Percentiles rank a stretch among this genome's conserved stretches.
Conservation (phyloP, 2,888 invertebrate genomes). For the Margaritifera margaritifera region DNA sequence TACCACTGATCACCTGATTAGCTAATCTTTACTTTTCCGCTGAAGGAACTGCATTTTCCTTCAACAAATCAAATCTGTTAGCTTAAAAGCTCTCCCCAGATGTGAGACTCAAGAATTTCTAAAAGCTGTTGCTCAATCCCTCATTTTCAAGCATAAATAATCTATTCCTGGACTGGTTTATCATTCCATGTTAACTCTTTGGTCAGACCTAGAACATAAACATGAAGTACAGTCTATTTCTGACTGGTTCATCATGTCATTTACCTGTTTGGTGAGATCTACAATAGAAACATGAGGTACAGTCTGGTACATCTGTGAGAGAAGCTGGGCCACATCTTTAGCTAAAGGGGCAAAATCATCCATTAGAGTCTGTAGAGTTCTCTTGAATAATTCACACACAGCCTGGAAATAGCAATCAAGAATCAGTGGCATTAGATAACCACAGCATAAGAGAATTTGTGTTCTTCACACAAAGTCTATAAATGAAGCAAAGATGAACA, state of each 20-base stretch:
- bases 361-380: constrained; percentile 82
- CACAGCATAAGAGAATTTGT: neutral
- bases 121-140: too few species aligned
- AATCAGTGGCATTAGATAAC: neutral
- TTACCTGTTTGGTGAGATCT: constrained; percentile 83
- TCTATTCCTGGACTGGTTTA: neutral
- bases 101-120: too few species aligned
- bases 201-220: neutral
- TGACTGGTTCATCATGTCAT: neutral
- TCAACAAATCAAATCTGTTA: too few species aligned
- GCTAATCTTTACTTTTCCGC: too few species aligned
- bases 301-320: constrained; percentile 80
- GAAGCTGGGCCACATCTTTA: constrained; percentile 81
- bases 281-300: constrained; percentile 82
- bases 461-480: neutral
- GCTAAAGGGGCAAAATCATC: constrained; percentile 82
- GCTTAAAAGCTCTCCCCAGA: too few species aligned
- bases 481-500: neutral
- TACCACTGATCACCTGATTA: too few species aligned
- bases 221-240: neutral
- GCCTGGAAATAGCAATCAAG: constrained; percentile 75
- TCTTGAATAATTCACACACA: constrained; percentile 83
- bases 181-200: neutral
- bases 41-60: too few species aligned
- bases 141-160: neutral